phyloP scores from a whole-genome alignment of 2,797 vertebrate species.

The Macroramphosus scolopax region DNA sequence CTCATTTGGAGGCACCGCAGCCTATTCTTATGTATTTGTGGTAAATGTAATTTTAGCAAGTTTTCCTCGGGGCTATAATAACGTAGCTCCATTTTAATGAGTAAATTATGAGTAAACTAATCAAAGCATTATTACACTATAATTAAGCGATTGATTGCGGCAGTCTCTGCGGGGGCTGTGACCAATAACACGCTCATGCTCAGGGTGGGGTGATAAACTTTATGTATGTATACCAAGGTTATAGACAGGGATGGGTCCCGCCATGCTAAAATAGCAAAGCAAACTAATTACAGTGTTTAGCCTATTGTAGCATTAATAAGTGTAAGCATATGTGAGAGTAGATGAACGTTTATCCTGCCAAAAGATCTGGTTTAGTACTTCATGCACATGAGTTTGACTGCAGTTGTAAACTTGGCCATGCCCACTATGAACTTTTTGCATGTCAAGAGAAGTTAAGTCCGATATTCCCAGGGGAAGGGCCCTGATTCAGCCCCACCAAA shows the following conservation, averaged over 20 bases:
- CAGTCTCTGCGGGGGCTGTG: too few species aligned
- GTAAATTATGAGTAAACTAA: background rate
- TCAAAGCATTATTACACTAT: too few species aligned
- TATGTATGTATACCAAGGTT: background rate
- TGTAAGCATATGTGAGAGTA: too few species aligned
- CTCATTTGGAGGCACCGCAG: conserved; percentile 5
- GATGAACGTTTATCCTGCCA: conserved; percentile 7
- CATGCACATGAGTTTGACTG: conserved; percentile 24
- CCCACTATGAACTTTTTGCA: conserved; percentile 55
- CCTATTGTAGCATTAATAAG: too few species aligned
- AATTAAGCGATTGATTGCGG: too few species aligned
- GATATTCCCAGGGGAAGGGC: conserved; percentile 57
- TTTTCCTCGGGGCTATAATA: too few species aligned
- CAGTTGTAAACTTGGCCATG: conserved; percentile 35
- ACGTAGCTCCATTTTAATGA: background rate
- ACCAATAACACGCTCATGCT: too few species aligned
- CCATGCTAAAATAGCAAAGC: too few species aligned
- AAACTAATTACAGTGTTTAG: too few species aligned
- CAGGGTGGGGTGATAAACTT: background rate
- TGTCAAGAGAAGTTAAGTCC: conserved; percentile 55
- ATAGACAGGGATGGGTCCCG: too few species aligned
- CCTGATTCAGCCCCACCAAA: conserved; percentile 54
- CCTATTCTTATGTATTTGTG: background rate
- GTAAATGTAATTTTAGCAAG: background rate
- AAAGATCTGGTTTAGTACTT: conserved; percentile 6